phyloP scores from a whole-genome alignment of 2,113 vertebrate species.

The Notarius quadriscutis region DNA sequence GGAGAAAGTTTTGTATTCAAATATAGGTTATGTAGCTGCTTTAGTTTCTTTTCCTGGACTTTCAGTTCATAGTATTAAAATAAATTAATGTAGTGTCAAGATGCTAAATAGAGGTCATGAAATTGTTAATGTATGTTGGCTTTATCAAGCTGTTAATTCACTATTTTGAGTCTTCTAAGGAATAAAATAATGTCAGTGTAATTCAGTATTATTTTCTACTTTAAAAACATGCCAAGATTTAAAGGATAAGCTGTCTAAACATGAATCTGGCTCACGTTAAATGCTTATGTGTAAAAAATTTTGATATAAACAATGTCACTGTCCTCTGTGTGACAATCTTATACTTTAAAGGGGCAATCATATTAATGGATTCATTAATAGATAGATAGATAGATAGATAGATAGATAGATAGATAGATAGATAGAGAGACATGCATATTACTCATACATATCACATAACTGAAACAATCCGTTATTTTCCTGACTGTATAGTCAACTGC shows the following conservation, averaged over 20 bases:
- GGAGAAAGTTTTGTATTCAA: neutral
- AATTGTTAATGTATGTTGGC: neutral
- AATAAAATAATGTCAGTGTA: neutral
- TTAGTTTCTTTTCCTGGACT: too few relatives aligned
- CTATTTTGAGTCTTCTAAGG: neutral
- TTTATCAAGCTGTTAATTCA: neutral
- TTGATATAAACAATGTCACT: too few relatives aligned
- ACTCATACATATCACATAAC: too few relatives aligned
- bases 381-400: too few relatives aligned
- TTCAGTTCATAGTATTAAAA: too few relatives aligned
- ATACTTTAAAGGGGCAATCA: too few relatives aligned
- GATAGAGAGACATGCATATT: too few relatives aligned
- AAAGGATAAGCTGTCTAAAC: neutral
- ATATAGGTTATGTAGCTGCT: neutral
- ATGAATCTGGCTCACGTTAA: neutral
- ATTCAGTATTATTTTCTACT: neutral
- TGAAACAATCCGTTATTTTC: neutral
- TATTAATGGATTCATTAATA: too few relatives aligned
- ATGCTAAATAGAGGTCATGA: neutral
- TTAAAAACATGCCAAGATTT: neutral
- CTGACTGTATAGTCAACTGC: neutral
- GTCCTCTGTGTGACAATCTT: too few relatives aligned
- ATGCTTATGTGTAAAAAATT: too few relatives aligned
- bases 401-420: too few relatives aligned
- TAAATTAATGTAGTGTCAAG: too few relatives aligned